Percentiles rank a stretch among this genome's conserved stretches.
These are phyloP conservation scores for Pomatorhinus ruficollis DNA, from an alignment of 2,113 vertebrate species.

Conservation along the genomic window DNA sequence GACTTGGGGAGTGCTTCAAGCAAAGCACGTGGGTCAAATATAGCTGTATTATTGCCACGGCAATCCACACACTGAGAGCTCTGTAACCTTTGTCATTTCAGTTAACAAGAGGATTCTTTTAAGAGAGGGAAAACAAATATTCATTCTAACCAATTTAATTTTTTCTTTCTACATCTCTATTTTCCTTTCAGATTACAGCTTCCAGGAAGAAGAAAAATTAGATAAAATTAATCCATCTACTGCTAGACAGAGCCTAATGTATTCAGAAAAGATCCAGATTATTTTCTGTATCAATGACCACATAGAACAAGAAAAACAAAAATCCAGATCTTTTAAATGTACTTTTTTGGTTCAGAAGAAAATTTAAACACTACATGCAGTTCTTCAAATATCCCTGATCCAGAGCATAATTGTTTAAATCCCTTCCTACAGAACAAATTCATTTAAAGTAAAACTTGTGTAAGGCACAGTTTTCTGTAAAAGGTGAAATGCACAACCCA, in stretches of 20 bases:
- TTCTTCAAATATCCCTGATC: neutral
- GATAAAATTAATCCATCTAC: neutral
- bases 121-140: neutral
- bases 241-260: neutral
- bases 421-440: neutral
- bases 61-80: neutral
- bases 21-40: neutral
- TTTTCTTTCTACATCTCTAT: neutral
- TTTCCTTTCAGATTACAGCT: neutral
- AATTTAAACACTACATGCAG: neutral
- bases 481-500: neutral
- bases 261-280: neutral
- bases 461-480: neutral
- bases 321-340: neutral
- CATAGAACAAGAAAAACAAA: neutral
- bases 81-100: neutral
- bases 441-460: neutral
- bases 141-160: neutral
- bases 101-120: neutral
- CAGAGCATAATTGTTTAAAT: neutral
- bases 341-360: neutral
- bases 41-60: neutral
- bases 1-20: neutral
- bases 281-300: neutral
- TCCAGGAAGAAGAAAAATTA: neutral